These are phyloP conservation scores for Cryptops parisi DNA, from an alignment of 2,888 invertebrate species.

Conservation along the genomic window DNA sequence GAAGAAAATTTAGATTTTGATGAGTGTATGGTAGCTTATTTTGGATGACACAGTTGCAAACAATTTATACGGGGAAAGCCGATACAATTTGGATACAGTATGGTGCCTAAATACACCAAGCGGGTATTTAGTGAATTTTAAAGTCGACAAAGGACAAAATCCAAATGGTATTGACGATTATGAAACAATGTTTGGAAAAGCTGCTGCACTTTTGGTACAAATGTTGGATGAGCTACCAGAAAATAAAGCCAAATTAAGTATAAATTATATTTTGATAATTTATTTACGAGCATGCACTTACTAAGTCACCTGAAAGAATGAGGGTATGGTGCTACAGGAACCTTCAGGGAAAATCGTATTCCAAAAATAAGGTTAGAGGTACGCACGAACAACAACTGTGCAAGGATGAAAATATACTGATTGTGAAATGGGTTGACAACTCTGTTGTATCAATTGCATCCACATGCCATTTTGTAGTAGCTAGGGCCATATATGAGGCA, in stretches of 20 bases:
- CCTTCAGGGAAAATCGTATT: neutral
- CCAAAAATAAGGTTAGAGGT: neutral
- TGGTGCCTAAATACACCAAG: constrained; percentile 13
- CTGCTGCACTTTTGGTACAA: neutral
- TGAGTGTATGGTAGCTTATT: constrained; percentile 30
- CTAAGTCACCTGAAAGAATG: neutral
- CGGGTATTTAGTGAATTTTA: neutral
- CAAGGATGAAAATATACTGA: neutral
- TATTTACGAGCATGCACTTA: neutral
- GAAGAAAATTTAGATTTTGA: constrained; percentile 20
- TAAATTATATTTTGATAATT: neutral
- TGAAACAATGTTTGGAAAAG: constrained; percentile 1
- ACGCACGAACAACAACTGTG: neutral
- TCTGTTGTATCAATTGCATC: neutral
- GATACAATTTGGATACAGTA: constrained; percentile 22
- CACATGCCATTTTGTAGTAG: neutral
- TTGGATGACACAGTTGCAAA: constrained; percentile 22
- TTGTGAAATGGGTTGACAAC: neutral
- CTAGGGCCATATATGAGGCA: too few relatives aligned
- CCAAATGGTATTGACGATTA: constrained; percentile 6
- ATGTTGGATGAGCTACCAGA: neutral
- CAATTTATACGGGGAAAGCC: constrained; percentile 22
- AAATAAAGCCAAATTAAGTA: neutral
- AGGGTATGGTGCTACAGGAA: neutral
- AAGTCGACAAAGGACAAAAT: neutral